A percentile compares a stretch with the other conserved stretches of the same genome.
Evolutionary conservation across 2,888 invertebrate species (phyloP).

Genomic region (Pyrrhia umbra): DNA sequence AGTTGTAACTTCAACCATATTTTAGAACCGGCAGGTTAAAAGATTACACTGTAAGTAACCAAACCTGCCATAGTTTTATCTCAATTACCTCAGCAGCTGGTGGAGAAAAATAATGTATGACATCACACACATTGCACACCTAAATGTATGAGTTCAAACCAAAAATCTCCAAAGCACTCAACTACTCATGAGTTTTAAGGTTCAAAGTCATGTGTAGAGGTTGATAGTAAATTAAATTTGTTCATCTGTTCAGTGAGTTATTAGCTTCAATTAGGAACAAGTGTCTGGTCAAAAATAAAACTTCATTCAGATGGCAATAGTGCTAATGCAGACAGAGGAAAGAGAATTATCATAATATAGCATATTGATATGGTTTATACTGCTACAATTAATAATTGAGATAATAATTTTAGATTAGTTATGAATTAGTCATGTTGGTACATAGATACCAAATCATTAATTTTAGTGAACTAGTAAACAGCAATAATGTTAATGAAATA

Average conservation of each 20-base stretch:
- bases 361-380: slow-evolving; percentile 64
- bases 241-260: slow-evolving; percentile 68
- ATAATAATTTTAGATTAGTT: slow-evolving; percentile 38
- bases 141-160: slow-evolving; percentile 30
- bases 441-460: background rate
- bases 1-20: background rate
- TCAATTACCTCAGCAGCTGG: slow-evolving; percentile 58
- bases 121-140: slow-evolving; percentile 62
- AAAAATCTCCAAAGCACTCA: slow-evolving; percentile 31
- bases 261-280: slow-evolving; percentile 82
- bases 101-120: slow-evolving; percentile 60
- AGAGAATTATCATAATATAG: slow-evolving; percentile 70
- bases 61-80: slow-evolving; percentile 52
- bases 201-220: slow-evolving; percentile 63
- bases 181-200: slow-evolving; percentile 58
- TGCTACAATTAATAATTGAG: slow-evolving; percentile 58
- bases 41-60: slow-evolving; percentile 29
- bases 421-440: slow-evolving; percentile 13
- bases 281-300: slow-evolving; percentile 77
- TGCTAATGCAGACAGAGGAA: slow-evolving; percentile 63
- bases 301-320: slow-evolving; percentile 66
- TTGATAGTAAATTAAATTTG: slow-evolving; percentile 57
- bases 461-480: background rate
- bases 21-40: slow-evolving; percentile 17
- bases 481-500: background rate